A percentile compares a stretch with the other conserved stretches of the same genome.
Conservation (phyloP, 2,113 vertebrate species). For the Clinocottus analis region DNA sequence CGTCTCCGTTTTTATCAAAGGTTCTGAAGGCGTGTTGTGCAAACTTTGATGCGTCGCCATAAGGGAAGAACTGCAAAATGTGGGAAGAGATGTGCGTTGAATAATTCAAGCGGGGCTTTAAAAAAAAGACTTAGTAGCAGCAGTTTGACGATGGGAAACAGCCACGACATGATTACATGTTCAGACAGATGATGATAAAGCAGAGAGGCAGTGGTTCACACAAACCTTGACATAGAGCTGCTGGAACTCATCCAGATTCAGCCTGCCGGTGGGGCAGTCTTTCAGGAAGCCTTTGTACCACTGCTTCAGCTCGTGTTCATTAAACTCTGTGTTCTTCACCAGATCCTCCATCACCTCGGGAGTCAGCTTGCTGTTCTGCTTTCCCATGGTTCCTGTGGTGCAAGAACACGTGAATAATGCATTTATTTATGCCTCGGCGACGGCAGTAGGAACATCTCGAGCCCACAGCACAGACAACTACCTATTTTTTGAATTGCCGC, state of each 20-base stretch:
- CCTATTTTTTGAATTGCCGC: conserved; percentile 9
- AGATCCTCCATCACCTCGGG: conserved; percentile 99
- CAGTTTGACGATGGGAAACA: background rate
- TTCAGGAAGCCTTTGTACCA: conserved; percentile 88
- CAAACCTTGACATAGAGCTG: conserved; percentile 86
- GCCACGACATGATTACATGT: background rate
- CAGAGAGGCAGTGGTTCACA: background rate
- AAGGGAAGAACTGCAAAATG: conserved; percentile 94
- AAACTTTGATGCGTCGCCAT: conserved; percentile 98
- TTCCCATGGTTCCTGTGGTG: conserved; percentile 93
- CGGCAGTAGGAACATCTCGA: conserved; percentile 7
- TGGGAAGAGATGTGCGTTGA: conserved; percentile 29
- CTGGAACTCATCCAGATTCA: conserved; percentile 87
- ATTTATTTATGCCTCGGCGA: conserved; percentile 42
- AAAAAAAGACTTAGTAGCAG: conserved; percentile 62
- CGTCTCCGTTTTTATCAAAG: conserved; percentile 98
- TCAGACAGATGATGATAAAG: background rate
- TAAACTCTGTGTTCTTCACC: conserved; percentile 94
- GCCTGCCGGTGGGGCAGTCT: conserved; percentile 84
- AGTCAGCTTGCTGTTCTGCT: conserved; percentile 99
- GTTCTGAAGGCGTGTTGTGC: conserved; percentile 98
- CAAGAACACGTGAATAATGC: conserved; percentile 70
- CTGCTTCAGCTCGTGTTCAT: conserved; percentile 87
- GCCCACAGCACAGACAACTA: background rate
- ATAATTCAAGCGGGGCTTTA: conserved; percentile 23